phyloP scores from a whole-genome alignment of 2,113 vertebrate genomes.

The Empidonax traillii region DNA sequence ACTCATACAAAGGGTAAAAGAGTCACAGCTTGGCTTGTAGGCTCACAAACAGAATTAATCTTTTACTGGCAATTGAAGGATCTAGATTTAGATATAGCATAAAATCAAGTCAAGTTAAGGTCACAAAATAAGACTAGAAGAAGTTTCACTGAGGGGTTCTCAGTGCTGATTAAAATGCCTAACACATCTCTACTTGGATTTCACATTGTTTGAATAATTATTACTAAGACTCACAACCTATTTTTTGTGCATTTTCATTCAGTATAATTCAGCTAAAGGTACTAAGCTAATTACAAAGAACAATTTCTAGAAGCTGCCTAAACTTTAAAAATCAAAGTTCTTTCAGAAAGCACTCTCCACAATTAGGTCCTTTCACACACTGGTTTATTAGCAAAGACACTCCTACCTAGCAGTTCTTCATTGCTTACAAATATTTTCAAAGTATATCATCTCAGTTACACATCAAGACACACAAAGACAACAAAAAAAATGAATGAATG shows the following conservation, averaged over 20 bases:
- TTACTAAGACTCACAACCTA: background rate
- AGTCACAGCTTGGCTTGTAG: background rate
- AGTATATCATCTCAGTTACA: background rate
- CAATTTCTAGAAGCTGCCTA: background rate
- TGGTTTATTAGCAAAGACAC: background rate
- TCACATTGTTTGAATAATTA: background rate
- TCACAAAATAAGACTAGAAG: background rate
- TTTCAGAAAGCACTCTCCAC: background rate
- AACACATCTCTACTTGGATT: background rate
- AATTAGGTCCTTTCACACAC: background rate
- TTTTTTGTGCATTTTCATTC: background rate
- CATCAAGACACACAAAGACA: background rate
- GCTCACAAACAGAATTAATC: background rate
- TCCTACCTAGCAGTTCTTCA: background rate
- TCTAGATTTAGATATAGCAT: background rate
- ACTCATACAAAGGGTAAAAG: background rate
- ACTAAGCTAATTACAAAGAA: background rate
- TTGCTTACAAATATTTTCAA: background rate
- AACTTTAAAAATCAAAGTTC: background rate
- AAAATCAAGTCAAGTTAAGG: background rate
- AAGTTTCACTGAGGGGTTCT: background rate
- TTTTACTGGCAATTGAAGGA: background rate
- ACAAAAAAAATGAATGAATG: too few relatives aligned
- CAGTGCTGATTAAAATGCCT: background rate
- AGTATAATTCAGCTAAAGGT: background rate